phyloP scores from a whole-genome alignment of 2,113 vertebrate genomes.

The Bujurquina vittata region DNA sequence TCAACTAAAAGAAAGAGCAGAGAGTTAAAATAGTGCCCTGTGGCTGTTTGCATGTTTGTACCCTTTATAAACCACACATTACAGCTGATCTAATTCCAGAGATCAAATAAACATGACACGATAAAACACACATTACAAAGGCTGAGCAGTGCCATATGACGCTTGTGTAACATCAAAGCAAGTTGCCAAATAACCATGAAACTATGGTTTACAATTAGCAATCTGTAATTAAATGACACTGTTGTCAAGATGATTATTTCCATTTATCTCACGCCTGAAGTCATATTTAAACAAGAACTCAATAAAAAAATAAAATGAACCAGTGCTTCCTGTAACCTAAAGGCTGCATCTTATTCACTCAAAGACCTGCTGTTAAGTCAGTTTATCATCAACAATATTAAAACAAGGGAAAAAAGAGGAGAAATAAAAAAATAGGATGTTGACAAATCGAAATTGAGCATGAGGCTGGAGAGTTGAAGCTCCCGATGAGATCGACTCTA shows the following conservation, averaged over 20 bases:
- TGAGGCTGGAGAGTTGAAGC: background rate
- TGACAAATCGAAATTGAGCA: background rate
- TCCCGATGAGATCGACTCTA: constrained; percentile 20
- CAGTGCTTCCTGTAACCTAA: background rate
- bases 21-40: background rate
- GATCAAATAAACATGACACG: background rate
- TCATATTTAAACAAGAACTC: background rate
- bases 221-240: constrained; percentile 21
- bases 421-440: background rate
- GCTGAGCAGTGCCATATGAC: constrained; percentile 17
- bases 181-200: constrained; percentile 13
- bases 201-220: constrained; percentile 20
- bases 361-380: background rate
- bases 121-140: background rate
- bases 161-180: constrained; percentile 41
- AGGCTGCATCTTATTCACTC: background rate
- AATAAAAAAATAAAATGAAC: background rate
- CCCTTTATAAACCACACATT: background rate
- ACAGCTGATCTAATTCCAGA: background rate
- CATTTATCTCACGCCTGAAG: background rate
- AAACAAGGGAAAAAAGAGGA: background rate
- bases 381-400: background rate
- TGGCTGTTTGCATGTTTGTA: background rate
- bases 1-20: background rate
- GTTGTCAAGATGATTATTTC: background rate